Evolutionary conservation across 2,113 vertebrate genomes (phyloP), one percentile per base, ranked within the genome.

Genomic region (Nymphicus hollandicus): DNA sequence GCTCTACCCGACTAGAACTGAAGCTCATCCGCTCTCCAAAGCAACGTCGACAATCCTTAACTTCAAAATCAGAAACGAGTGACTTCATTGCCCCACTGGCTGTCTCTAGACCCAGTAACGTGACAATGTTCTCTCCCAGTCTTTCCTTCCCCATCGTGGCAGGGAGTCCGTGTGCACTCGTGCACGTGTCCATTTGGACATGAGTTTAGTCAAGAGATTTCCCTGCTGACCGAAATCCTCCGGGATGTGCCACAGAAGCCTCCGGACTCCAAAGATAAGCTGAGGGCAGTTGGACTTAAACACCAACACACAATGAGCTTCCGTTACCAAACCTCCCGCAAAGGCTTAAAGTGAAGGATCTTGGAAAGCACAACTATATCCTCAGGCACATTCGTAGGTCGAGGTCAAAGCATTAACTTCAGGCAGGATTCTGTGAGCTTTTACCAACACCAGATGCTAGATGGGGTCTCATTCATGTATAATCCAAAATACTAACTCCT

Each of bases 401-500:
- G n/a, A 89, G 33, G 22, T 6, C 15, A 17, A 90, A 82, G 33
- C 14, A 13, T 23, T 60, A 1, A 3, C 33, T 31, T 10, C 31
- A 37, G 71, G 58, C 19, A 44, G 17, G 50, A 22, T 65, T 79
- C 16, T 37, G 28, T 56, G n/a, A 61, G 31, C 11, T n/a, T 85
- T 66, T n/a, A 6, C 60, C 71, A 23, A 37, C 53, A 6, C 55
- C 83, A 61, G 60, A 12, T 46, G 18, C 81, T 61, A 80, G 46
- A 0, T 66, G 81, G 76, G 69, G 81, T 77, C 83, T 53, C 56
- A 13, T 73, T 73, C 10, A 1, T 29, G 58, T 88, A 7, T 86
- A 58, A 92, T 49, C 88, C 73, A 22, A 78, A 78, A 66, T 91
- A 97, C 98, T 98, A 98, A 98, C 97, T 81, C 97, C 96, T 98